Evolutionary conservation across 2,113 vertebrate species (phyloP), one percentile per base, ranked within the genome.

Genomic region (Pelmatolapia mariae): DNA sequence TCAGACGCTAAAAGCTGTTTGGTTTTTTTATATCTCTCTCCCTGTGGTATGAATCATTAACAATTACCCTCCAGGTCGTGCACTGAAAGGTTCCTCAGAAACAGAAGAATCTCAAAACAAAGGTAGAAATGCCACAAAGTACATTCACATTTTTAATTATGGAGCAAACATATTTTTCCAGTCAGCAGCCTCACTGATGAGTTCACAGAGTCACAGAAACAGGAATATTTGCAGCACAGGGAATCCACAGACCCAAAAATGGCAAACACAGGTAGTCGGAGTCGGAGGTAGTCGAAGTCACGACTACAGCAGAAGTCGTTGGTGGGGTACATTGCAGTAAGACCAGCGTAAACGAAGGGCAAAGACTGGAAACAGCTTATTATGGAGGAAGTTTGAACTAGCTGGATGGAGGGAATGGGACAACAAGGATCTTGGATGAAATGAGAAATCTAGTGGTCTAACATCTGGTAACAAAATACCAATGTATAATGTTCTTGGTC

Each of bases 21-120:
- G 81, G 22, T 11, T 24, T 24, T 71, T 18, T 26, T 29, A 45
- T 26, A 10, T 26, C 1, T 47, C 59, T 7, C 16, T 56, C 80
- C 68, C 38, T 59, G 63, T 52, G 5, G 68, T 16, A 18, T 76
- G 81, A 89, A 56, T 86, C 84, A 80, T 71, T 76, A 15, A 83
- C 36, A 71, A 38, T 29, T 84, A 73, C 56, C 63, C 80, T 63
- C 16, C 81, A 83, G 63, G 53, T 63, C 54, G 2, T 36, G 54
- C 68, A 79, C 54, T 83, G 22, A 78, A 63, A 83, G 19, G 40
- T 40, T 63, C 33, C 36, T 22, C 36, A 18, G 12, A 24, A 81
- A 63, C 45, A 59, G 54, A 36, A 45, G 40, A 43, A 0, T 1
- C 0, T 38, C 24, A 31, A n/a, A 73, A 40, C 53, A 43, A 40